These are phyloP conservation scores for Pygoscelis adeliae DNA, from an alignment of 2,113 vertebrate species.

Conservation along the genomic window DNA sequence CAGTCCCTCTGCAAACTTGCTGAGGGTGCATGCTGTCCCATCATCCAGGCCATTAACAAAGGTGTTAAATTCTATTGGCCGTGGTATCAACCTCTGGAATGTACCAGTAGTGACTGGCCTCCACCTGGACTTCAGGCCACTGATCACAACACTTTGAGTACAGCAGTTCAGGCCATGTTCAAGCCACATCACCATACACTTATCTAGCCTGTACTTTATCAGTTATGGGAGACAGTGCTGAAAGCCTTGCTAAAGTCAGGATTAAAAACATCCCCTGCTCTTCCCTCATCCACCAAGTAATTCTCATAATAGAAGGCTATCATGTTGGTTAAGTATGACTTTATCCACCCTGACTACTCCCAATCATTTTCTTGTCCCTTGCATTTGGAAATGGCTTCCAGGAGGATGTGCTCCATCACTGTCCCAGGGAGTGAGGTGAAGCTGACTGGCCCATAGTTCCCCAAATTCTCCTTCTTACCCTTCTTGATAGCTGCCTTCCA, in stretches of 20 bases:
- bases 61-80: not conserved
- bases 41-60: not conserved
- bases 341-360: not conserved
- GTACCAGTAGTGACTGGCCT: not conserved
- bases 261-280: not conserved
- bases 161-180: not conserved
- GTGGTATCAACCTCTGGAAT: not conserved
- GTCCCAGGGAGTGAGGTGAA: not conserved
- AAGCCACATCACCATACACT: not conserved
- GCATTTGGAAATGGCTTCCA: not conserved
- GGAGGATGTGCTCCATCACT: not conserved
- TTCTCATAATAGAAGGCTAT: not conserved
- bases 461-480: not conserved
- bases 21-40: rapidly evolving
- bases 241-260: not conserved
- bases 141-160: not conserved
- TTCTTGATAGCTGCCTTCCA: not conserved
- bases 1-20: not conserved
- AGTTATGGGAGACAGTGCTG: not conserved
- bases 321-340: not conserved
- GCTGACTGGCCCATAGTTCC: not conserved
- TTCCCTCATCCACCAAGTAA: not conserved
- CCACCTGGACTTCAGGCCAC: not conserved
- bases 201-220: not conserved
- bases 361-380: not conserved